phyloP scores from a whole-genome alignment of 2,888 invertebrate genomes.

The Thera obeliscata region DNA sequence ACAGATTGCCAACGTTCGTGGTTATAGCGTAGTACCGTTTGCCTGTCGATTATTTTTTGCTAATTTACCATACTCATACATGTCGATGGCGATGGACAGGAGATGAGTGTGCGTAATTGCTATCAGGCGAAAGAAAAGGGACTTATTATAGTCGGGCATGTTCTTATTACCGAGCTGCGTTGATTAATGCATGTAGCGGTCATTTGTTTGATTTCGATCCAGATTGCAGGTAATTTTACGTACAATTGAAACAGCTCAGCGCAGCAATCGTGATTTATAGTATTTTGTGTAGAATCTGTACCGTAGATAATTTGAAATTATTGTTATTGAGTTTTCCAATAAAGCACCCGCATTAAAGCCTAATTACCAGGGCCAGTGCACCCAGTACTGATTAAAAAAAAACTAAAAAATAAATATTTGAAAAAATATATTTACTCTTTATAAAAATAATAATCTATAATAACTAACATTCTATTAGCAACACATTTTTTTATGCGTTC shows the following conservation, averaged over 20 bases:
- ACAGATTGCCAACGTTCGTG: slow-evolving; percentile 3
- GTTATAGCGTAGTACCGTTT: slow-evolving; percentile 29
- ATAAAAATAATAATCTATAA: no score
- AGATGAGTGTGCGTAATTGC: slow-evolving; percentile 49
- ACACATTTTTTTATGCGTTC: no score
- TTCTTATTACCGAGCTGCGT: slow-evolving; percentile 36
- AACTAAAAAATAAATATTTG: no score
- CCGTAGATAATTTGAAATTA: no score
- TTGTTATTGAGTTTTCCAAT: no score
- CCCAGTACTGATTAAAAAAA: no score
- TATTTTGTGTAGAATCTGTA: no score
- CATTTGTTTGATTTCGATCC: slow-evolving; percentile 25
- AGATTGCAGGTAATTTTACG: background rate
- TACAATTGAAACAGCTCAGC: background rate
- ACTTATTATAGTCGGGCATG: slow-evolving; percentile 39
- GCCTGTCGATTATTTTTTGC: slow-evolving; percentile 69
- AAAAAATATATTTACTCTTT: no score
- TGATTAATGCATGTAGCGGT: slow-evolving; percentile 37
- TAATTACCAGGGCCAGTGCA: no score
- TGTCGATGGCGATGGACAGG: slow-evolving; percentile 53
- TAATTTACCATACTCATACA: slow-evolving; percentile 70
- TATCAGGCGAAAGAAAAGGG: slow-evolving; percentile 42
- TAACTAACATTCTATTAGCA: no score
- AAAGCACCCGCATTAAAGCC: no score
- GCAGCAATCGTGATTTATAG: no score